phyloP scores from a whole-genome alignment of 2,888 invertebrate genomes.

The Nysson spinosus region DNA sequence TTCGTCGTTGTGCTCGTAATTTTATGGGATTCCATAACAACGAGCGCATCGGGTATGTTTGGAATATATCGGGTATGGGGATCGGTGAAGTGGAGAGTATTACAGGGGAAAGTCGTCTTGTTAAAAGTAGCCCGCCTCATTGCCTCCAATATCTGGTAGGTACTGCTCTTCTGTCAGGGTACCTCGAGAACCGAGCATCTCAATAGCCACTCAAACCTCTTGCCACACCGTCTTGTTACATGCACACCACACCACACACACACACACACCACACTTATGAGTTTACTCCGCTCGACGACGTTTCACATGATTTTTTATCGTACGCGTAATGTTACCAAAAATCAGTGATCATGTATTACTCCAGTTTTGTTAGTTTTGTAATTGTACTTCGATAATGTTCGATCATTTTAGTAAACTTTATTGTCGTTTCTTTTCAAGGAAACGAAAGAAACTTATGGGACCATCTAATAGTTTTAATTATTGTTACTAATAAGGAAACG shows the following conservation, averaged over 20 bases:
- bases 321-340: neutral
- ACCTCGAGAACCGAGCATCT: conserved; percentile 69
- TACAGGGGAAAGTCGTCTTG: conserved; percentile 67
- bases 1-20: conserved; percentile 65
- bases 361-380: neutral
- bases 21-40: conserved; percentile 64
- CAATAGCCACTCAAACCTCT: conserved; percentile 71
- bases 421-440: too few relatives aligned
- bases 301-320: conserved; percentile 11
- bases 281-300: conserved; percentile 30
- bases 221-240: conserved; percentile 60
- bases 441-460: too few relatives aligned
- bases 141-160: conserved; percentile 75
- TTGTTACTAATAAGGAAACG: too few relatives aligned
- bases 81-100: conserved; percentile 43
- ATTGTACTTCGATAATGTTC: too few relatives aligned
- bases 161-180: conserved; percentile 63
- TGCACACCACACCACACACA: too few relatives aligned
- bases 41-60: conserved; percentile 53
- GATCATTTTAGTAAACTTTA: too few relatives aligned
- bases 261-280: conserved; percentile 28
- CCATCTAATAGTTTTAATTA: too few relatives aligned
- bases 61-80: conserved; percentile 49
- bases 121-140: conserved; percentile 77
- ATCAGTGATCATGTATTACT: neutral